Base-by-base conservation (phyloP, 2,888 invertebrate species). In the Drosophila percnosoma region DNA sequence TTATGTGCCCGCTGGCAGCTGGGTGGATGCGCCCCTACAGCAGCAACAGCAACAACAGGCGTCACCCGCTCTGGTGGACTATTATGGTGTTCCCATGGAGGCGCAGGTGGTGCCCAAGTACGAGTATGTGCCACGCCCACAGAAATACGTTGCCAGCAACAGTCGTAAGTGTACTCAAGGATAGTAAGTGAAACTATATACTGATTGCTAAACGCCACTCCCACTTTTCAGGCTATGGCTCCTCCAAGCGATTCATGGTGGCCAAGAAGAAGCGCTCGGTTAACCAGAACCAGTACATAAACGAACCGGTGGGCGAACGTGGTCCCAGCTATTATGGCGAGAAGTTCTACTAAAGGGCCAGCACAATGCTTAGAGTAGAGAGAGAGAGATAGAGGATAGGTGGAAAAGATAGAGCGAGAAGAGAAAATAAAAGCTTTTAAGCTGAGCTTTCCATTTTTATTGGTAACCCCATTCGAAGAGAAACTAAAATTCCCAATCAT, bases 261-360 rank as follows among this genome's bases (percentile, higher is more conserved):
- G 80, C 92, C 69, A 93, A 93, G 73, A 93, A 92, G 90, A 93
- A 93, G 76, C 90, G 93, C 38, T 92, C 93, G 15, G 74, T 92
- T 15, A 91, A 82, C 61, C 90, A 88, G 31, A 90, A 82, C 55
- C 89, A 89, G 31, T 91, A 84, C 66, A 63, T 90, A 51, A 88
- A 82, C 53, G 91, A 90, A 49, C 89, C 91, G 21, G 74, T 91
- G 27, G 82, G 86, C 42, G 92, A 91, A 33, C 92, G 91, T 21
- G 85, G 88, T 29, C 89, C 89, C 55, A 90, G 88, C 73, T 81
- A 83, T 27, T 89, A 89, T 68, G 89, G 89, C 65, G 92, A 91
- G 52, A 91, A 90, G 67, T 92, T 87, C 68, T 92, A 87, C 78
- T 92, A 92, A 91, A 29, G 2, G 11, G 6, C 1, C 1, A 40